phyloP scores from a whole-genome alignment of 2,113 vertebrate species.

The Oreochromis spilurus region DNA sequence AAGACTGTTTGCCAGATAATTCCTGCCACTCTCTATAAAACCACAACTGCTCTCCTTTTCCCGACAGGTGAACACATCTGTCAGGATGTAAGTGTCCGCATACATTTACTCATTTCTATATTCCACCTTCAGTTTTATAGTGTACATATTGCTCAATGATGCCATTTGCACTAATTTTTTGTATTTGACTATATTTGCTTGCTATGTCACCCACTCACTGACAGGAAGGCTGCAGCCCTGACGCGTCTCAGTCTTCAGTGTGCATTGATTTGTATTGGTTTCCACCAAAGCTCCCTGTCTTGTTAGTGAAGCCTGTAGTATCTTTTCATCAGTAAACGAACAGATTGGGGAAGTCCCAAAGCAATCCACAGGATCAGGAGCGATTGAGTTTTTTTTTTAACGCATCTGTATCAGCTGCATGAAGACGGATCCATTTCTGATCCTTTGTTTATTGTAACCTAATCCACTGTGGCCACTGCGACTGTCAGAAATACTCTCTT shows the following conservation, averaged over 20 bases:
- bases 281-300: neutral
- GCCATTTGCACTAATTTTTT: neutral
- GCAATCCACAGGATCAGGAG: slow-evolving; percentile 10
- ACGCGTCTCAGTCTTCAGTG: neutral
- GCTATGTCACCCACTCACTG: neutral
- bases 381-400: neutral
- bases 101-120: neutral
- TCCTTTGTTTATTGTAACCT: slow-evolving; percentile 21
- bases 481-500: neutral
- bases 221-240: neutral
- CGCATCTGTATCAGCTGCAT: neutral
- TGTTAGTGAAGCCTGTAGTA: neutral
- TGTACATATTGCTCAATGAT: neutral
- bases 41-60: neutral
- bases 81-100: neutral
- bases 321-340: neutral
- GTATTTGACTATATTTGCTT: neutral
- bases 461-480: neutral
- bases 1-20: neutral
- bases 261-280: neutral
- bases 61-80: neutral
- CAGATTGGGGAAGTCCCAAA: slow-evolving; percentile 13
- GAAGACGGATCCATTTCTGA: slow-evolving; percentile 21
- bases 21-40: neutral
- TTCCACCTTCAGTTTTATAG: neutral